Evolutionary conservation across 2,797 vertebrate genomes (phyloP), one percentile per base, ranked within the genome.

Genomic region (Enteromius afrohamiltoni): DNA sequence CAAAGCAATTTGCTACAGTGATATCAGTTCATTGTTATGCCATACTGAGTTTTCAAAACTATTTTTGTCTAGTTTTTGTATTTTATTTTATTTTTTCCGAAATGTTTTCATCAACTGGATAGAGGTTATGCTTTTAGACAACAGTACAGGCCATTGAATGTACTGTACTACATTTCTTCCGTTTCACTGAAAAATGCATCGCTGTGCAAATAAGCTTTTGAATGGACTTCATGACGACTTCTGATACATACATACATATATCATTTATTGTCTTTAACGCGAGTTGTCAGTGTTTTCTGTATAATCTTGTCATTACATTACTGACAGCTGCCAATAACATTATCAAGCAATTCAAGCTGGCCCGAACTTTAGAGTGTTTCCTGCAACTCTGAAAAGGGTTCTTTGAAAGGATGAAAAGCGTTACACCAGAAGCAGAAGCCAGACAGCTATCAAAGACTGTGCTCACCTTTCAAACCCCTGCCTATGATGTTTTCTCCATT

Each of bases 381-480:
- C 49, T 80, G 65, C 14, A 80, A 69, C 77, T 55, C 68, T 55
- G 31, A 79, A 42, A 58, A 42, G 34, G 16, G 17, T 80, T 58
- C 67, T 81, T 45, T 81, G 40, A 71, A 80, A 62, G 26, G 37
- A 62, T 71, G 13, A 71, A 81, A 73, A 21, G 42, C 29, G 3
- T 49, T 65, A 78, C 58, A 77, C 45, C 51, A 29, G 67, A 70
- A 45, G 40, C 67, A 70, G n/a, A 70, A 71, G 34, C 70, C 65
- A 70, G 53, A 47, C 34, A 29, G 47, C n/a, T 80, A 58, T 71
- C 68, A 71, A 60, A 80, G 79, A 17, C 67, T 71, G 11, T 10
- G 53, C 67, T 80, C 68, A 58, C 53, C 40, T 62, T 81, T 81
- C 40, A 71, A 60, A 73, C 69, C 40, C 79, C 68, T 47, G 53